Conservation (phyloP, 2,888 invertebrate species). For the Epicampocera succincta region DNA sequence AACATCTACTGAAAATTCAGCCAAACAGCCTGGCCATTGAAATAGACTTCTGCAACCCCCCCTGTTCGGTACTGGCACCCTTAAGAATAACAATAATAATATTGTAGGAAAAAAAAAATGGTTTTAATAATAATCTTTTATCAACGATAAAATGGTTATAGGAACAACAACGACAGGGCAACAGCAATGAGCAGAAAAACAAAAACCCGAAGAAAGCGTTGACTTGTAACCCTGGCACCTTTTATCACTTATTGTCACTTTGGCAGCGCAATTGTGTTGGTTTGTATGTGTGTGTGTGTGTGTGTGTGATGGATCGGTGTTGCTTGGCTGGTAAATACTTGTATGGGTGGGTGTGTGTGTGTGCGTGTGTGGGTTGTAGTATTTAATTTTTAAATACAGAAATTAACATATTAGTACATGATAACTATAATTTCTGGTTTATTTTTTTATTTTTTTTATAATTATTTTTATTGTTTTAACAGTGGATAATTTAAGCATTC, state of each 20-base stretch:
- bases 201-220: constrained; percentile 72
- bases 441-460: constrained; percentile 1
- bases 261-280: neutral
- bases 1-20: constrained; percentile 69
- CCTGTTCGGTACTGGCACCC: constrained; percentile 3
- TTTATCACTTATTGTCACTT: constrained; percentile 65
- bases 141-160: constrained; percentile 27
- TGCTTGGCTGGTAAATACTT: neutral
- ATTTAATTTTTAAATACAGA: constrained; percentile 63
- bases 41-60: constrained; percentile 12
- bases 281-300: too few relatives aligned
- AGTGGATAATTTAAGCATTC: constrained; percentile 21
- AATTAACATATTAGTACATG: constrained; percentile 69
- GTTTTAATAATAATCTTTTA: constrained; percentile 51
- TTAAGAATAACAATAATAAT: constrained; percentile 26
- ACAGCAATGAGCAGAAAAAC: neutral
- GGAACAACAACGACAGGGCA: constrained; percentile 8
- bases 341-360: neutral
- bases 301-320: neutral
- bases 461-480: constrained; percentile 55
- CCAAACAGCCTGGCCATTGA: constrained; percentile 11
- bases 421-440: constrained; percentile 57
- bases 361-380: constrained; percentile 30
- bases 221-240: constrained; percentile 79
- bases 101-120: too few relatives aligned